Evolutionary conservation across 37 sponge, comb jelly and placozoan species (phyloP).

Genomic region (Theonella swinhoei): DNA sequence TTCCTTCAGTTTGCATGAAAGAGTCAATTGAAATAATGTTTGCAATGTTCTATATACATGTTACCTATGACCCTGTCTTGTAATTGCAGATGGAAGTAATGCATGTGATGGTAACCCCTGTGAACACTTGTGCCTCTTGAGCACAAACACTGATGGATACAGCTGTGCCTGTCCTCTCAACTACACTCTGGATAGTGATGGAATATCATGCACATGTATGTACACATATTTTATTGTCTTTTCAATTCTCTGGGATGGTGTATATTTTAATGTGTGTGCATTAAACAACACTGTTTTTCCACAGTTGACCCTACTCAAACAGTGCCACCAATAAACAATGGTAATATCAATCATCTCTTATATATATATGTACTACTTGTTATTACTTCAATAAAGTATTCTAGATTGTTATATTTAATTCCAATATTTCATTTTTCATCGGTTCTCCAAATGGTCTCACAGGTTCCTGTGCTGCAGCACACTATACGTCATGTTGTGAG

Average conservation of each 20-base stretch:
- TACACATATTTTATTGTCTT: neutral
- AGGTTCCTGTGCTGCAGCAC: neutral
- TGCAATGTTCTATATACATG: too few relatives aligned
- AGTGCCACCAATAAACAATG: neutral
- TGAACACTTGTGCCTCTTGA: slow-evolving; percentile 59
- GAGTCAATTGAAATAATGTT: too few relatives aligned
- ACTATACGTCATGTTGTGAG: slow-evolving; percentile 1
- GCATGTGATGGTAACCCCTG: too few relatives aligned
- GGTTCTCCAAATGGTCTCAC: neutral
- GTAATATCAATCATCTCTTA: neutral
- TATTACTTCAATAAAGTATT: neutral
- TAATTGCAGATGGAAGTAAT: slow-evolving; percentile 6
- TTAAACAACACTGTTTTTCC: too few relatives aligned
- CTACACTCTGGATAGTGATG: neutral
- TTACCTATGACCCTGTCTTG: too few relatives aligned
- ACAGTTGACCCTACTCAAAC: too few relatives aligned
- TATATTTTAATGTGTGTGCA: too few relatives aligned
- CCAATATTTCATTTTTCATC: neutral
- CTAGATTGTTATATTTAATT: neutral
- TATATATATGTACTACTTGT: neutral
- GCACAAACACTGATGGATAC: neutral
- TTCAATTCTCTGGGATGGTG: neutral
- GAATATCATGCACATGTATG: neutral
- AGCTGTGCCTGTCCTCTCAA: slow-evolving; percentile 59
- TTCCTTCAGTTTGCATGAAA: too few relatives aligned